phyloP scores from a whole-genome alignment of 2,888 invertebrate species.

The Machimus rusticus region DNA sequence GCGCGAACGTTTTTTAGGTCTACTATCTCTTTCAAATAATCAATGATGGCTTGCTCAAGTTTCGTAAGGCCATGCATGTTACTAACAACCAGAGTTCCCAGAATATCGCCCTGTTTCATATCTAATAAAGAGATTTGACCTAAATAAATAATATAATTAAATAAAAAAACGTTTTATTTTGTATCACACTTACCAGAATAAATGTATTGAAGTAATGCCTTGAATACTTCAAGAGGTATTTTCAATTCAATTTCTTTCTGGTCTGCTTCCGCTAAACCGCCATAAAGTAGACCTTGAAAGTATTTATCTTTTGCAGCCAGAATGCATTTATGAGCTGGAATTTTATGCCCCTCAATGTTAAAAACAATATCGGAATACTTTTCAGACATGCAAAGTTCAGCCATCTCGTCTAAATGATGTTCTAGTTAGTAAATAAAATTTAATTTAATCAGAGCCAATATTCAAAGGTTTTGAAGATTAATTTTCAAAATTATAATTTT shows the following conservation, averaged over 20 bases:
- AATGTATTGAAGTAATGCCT: slow-evolving; percentile 90
- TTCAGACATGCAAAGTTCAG: slow-evolving; percentile 82
- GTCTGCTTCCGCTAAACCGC: slow-evolving; percentile 77
- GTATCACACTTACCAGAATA: slow-evolving; percentile 74
- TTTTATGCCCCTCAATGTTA: slow-evolving; percentile 75
- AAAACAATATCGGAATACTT: slow-evolving; percentile 92
- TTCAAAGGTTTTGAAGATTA: too few species aligned
- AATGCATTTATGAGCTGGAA: slow-evolving; percentile 71
- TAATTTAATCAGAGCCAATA: background rate
- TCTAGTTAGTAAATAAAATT: background rate
- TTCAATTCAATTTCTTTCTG: slow-evolving; percentile 84
- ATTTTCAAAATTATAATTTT: too few species aligned
- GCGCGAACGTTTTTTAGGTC: slow-evolving; percentile 90
- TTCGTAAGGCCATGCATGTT: slow-evolving; percentile 96
- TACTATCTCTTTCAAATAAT: slow-evolving; percentile 88
- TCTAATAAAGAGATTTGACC: slow-evolving; percentile 74
- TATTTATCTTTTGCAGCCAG: slow-evolving; percentile 95
- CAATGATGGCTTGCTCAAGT: slow-evolving; percentile 89
- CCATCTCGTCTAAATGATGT: slow-evolving; percentile 80
- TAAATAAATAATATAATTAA: background rate
- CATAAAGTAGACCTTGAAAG: slow-evolving; percentile 85
- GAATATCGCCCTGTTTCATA: slow-evolving; percentile 73
- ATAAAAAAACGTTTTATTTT: slow-evolving; percentile 50
- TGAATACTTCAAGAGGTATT: slow-evolving; percentile 86
- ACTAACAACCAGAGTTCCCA: slow-evolving; percentile 82